Evolutionary conservation across 1,140 invertebrate species (phyloP), one percentile per base, ranked within the genome.

Genomic region (Triops longicaudatus): DNA sequence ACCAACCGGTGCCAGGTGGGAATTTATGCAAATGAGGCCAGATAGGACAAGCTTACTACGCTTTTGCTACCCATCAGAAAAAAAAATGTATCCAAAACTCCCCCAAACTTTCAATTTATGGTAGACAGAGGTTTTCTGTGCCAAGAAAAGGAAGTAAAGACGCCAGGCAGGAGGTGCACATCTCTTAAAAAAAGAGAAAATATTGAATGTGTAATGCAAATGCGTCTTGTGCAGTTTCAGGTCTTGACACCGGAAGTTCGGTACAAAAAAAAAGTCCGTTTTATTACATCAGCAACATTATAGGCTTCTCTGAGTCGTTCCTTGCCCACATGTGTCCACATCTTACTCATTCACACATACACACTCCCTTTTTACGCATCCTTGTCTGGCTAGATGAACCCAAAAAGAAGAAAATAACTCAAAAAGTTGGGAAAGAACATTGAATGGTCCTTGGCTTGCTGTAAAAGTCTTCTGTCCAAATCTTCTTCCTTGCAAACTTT

Each of bases 291-390:
- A 22, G 2, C 31, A 37, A 37, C 31, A 37, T 37, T 37, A n/a
- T 63, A 22, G 50, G 50, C 50, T 63, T 63, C 50, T 9, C 50
- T 37, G 31, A 37, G 31, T 37, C 31, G 31, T 37, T 37, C n/a
- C 31, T 37, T 37, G 31, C 31, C 7, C 31, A 37, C 31, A 37
- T 37, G 7, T 37, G 31, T 37, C 31, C 31, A 37, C 7, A 37
- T 37, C 2, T 37, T 37, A 37, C 31, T 37, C 31, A 37, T 37
- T 37, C 31, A 37, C 31, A 37, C 31, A 37, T 37, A 37, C 50
- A 63, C 50, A 63, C 50, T 63, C 50, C 50, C 50, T 22, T 63
- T 63, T 63, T 63, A n/a, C 50, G 50, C 50, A 63, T 63, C 50
- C 50, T 63, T 63, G 50, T 63, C 50, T 63, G 22, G 22, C 10